Evolutionary conservation across 2,888 invertebrate species (phyloP).

Genomic region (Drosophila greeni): DNA sequence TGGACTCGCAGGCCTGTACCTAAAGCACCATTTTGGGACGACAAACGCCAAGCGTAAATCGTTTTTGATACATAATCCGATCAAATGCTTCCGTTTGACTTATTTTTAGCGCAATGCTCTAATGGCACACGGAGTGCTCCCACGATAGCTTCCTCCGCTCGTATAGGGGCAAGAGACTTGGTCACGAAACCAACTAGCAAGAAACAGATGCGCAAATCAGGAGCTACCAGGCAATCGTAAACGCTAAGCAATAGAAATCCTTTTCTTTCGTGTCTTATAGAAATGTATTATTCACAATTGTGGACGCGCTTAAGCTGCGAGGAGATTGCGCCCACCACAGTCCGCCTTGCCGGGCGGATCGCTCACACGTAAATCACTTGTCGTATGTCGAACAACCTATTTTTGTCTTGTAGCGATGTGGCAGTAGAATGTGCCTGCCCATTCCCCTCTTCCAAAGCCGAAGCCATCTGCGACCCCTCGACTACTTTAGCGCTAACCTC

Average conservation of each 20-base stretch:
- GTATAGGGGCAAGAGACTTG: slow-evolving; percentile 3
- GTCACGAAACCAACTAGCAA: not conserved
- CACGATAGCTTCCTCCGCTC: slow-evolving; percentile 9
- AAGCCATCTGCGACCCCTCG: slow-evolving; percentile 5
- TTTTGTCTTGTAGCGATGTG: slow-evolving; percentile 60
- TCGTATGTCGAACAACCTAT: slow-evolving; percentile 42
- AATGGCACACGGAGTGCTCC: slow-evolving; percentile 1
- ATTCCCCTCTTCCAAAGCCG: slow-evolving; percentile 12
- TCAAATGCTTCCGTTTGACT: slow-evolving; percentile 57
- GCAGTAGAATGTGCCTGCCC: slow-evolving; percentile 66
- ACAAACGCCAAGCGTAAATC: slow-evolving; percentile 50
- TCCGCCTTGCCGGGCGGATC: slow-evolving; percentile 2
- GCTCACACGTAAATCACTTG: slow-evolving; percentile 27
- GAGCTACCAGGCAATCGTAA: slow-evolving; percentile 17
- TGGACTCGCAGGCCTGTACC: not conserved
- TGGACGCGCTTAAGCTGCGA: slow-evolving; percentile 9
- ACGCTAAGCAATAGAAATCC: slow-evolving; percentile 29
- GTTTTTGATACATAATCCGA: slow-evolving; percentile 50
- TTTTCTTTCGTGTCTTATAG: slow-evolving; percentile 48
- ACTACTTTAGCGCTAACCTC: not conserved
- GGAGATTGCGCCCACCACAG: not conserved
- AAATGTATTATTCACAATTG: slow-evolving; percentile 46
- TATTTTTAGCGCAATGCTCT: slow-evolving; percentile 52
- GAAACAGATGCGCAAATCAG: slow-evolving; percentile 3
- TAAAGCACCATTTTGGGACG: slow-evolving; percentile 5